Conservation (phyloP, 2,888 invertebrate genomes). For the Eristalis arbustorum region DNA sequence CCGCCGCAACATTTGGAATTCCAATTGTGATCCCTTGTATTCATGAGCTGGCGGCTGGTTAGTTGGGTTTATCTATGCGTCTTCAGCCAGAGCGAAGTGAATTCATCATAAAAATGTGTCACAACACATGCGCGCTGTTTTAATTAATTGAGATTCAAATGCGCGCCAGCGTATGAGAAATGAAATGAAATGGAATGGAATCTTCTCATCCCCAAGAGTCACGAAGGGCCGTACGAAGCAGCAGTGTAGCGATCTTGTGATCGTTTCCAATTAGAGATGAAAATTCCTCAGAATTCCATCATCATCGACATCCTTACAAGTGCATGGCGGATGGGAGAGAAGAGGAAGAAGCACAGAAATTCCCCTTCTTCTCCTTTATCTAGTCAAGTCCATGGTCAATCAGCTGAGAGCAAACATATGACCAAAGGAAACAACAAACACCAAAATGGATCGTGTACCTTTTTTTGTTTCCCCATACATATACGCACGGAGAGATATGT, state of each 20-base stretch:
- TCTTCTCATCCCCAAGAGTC: not conserved
- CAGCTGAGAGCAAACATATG: conserved; percentile 68
- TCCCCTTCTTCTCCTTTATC: not conserved
- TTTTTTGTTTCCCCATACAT: not conserved
- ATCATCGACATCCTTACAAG: conserved; percentile 28
- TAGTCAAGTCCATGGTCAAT: conserved; percentile 49
- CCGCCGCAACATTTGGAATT: conserved; percentile 33
- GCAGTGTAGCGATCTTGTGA: not conserved
- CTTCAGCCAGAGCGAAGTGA: conserved; percentile 29
- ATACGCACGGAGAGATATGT: no score
- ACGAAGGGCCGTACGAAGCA: not conserved
- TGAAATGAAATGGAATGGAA: not conserved
- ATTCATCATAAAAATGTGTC: conserved; percentile 59
- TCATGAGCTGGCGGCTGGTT: conserved; percentile 46
- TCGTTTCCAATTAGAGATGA: conserved; percentile 24
- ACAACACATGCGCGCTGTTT: conserved; percentile 48
- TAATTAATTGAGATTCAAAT: conserved; percentile 63
- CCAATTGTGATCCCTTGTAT: conserved; percentile 59
- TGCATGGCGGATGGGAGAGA: not conserved
- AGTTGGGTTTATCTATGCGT: conserved; percentile 50
- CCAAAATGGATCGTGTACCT: conserved; percentile 39
- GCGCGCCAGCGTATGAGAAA: not conserved
- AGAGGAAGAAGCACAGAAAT: not conserved
- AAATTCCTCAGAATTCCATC: not conserved
- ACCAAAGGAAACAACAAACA: conserved; percentile 10